phyloP scores from a whole-genome alignment of 1,140 invertebrate genomes.

The Copidosoma floridanum region DNA sequence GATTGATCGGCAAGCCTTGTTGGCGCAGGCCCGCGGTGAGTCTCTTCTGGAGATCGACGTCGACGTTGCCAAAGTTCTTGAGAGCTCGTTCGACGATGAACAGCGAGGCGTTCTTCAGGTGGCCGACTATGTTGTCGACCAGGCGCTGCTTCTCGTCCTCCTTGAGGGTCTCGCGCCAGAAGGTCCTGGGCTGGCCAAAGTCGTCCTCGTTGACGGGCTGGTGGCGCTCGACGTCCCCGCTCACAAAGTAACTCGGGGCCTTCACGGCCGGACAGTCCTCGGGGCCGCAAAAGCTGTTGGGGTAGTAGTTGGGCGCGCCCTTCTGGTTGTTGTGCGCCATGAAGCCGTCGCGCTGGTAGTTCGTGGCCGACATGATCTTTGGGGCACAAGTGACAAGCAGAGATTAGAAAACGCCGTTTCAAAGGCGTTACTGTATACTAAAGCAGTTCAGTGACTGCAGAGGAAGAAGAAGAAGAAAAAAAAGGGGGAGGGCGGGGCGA shows the following conservation, averaged over 20 bases:
- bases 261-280: slow-evolving; percentile 52
- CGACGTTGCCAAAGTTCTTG: slow-evolving; percentile 71
- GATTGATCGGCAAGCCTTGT: slow-evolving; percentile 56
- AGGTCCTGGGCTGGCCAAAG: slow-evolving; percentile 76
- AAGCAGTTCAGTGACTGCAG: no score
- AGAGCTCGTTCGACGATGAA: slow-evolving; percentile 85
- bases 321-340: slow-evolving; percentile 68
- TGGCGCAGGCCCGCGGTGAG: slow-evolving; percentile 63
- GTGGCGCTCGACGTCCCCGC: slow-evolving; percentile 71
- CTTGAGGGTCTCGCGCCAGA: slow-evolving; percentile 81
- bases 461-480: no score
- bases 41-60: slow-evolving; percentile 66
- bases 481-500: neutral
- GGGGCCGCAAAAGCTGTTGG: slow-evolving; percentile 91
- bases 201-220: slow-evolving; percentile 88
- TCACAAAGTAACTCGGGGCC: slow-evolving; percentile 54
- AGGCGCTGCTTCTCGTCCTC: slow-evolving; percentile 70
- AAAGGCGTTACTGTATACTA: no score
- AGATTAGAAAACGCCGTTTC: no score
- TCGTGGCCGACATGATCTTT: slow-evolving; percentile 54
- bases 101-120: slow-evolving; percentile 73
- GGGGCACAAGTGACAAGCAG: no score
- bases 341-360: slow-evolving; percentile 88
- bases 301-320: slow-evolving; percentile 91
- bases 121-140: slow-evolving; percentile 77